phyloP scores from a whole-genome alignment of 2,888 invertebrate genomes.

The Ptychoptera albimana region DNA sequence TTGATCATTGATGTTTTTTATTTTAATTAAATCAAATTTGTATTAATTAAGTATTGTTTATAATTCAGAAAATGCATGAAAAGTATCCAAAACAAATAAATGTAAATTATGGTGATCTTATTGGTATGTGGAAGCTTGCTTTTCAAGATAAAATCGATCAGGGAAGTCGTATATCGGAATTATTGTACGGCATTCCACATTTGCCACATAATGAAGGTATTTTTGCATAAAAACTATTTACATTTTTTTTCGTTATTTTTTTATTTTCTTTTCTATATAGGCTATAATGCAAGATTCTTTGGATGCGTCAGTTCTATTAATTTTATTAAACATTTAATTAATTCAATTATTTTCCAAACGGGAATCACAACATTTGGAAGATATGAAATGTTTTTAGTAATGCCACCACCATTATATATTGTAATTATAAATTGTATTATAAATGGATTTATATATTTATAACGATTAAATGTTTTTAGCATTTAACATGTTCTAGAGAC shows the following conservation, averaged over 20 bases:
- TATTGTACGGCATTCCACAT: conserved; percentile 36
- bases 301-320: conserved; percentile 30
- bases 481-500: conserved; percentile 39
- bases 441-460: not conserved
- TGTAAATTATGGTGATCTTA: conserved; percentile 38
- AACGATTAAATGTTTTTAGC: conserved; percentile 22
- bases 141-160: conserved; percentile 41
- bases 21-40: conserved; percentile 2
- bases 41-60: conserved; percentile 9
- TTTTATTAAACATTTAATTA: conserved; percentile 47
- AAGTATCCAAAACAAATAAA: conserved; percentile 30
- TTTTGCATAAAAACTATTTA: conserved; percentile 16
- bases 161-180: conserved; percentile 34
- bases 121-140: conserved; percentile 37
- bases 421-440: conserved; percentile 29
- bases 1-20: conserved; percentile 7
- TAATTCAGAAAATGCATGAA: conserved; percentile 26
- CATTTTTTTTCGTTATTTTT: conserved; percentile 13
- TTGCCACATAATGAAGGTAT: conserved; percentile 32
- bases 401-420: conserved; percentile 43
- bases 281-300: conserved; percentile 43
- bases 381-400: conserved; percentile 42
- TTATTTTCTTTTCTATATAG: conserved; percentile 31
- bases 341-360: conserved; percentile 41
- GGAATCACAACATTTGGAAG: conserved; percentile 40